Percentiles rank a stretch among this genome's conserved stretches.
These are phyloP conservation scores for Cacatua alba DNA, from an alignment of 2,113 vertebrate genomes.

Conservation along the genomic window DNA sequence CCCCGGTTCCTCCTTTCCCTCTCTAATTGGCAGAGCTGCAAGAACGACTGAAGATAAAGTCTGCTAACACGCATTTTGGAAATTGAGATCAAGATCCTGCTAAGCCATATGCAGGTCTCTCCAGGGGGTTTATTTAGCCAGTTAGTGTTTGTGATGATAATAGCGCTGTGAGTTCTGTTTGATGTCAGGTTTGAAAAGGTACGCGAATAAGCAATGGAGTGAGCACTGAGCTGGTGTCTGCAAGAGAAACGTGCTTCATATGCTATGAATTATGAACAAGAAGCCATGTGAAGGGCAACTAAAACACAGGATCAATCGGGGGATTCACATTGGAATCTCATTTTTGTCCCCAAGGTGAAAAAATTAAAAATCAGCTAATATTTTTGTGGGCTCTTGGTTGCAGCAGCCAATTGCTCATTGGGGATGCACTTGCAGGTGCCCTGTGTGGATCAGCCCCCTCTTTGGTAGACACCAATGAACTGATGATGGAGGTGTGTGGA, in stretches of 20 bases:
- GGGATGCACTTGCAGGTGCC: too few relatives aligned
- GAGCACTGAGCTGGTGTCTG: background rate
- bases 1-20: background rate
- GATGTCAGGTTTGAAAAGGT: background rate
- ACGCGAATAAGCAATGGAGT: rapidly evolving
- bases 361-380: too few relatives aligned
- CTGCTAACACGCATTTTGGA: background rate
- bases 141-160: background rate
- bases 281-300: background rate
- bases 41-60: background rate
- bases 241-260: rapidly evolving
- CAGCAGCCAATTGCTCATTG: too few relatives aligned
- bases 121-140: background rate
- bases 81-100: background rate
- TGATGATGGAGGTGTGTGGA: background rate
- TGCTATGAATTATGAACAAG: background rate
- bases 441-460: background rate
- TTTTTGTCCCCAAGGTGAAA: background rate
- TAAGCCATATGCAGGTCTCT: background rate
- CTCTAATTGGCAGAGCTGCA: background rate
- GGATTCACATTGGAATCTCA: rapidly evolving
- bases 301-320: background rate
- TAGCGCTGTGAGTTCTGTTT: background rate
- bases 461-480: background rate
- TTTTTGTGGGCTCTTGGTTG: too few relatives aligned